Percentiles rank a stretch among this genome's conserved stretches.
Evolutionary conservation across 2,797 vertebrate species (phyloP).

Genomic region (Crenichthys baileyi): DNA sequence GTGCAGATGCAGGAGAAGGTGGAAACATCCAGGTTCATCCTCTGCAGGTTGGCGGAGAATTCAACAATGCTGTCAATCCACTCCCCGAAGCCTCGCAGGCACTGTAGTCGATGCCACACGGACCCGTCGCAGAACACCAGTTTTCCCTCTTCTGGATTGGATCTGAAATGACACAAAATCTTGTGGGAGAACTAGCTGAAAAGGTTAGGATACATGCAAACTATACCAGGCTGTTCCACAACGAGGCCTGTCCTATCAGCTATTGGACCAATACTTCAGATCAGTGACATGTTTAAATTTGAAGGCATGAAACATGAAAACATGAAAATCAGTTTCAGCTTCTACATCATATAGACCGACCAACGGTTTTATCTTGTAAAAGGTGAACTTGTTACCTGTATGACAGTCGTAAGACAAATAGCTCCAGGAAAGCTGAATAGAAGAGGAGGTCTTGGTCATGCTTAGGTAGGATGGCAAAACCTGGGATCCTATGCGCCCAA

Average conservation of each 20-base stretch:
- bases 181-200: not conserved
- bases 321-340: not conserved
- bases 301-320: too few relatives aligned
- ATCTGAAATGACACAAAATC: conserved; percentile 79
- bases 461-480: conserved; percentile 88
- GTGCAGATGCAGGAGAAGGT: conserved; percentile 95
- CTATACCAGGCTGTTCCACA: not conserved
- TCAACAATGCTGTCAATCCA: conserved; percentile 98
- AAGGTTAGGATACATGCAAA: not conserved
- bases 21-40: conserved; percentile 94
- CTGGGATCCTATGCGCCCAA: conserved; percentile 94
- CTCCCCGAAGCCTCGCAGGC: conserved; percentile 94
- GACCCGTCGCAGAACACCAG: conserved; percentile 97
- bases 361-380: too few relatives aligned
- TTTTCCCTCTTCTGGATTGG: conserved; percentile 92
- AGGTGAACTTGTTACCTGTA: conserved; percentile 85
- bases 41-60: conserved; percentile 93
- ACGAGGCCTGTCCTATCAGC: not conserved
- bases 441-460: conserved; percentile 97
- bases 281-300: not conserved
- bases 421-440: conserved; percentile 95
- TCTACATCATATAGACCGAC: not conserved
- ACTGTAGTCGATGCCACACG: conserved; percentile 93
- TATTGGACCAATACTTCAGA: not conserved
- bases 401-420: conserved; percentile 92